Evolutionary conservation across 2,113 vertebrate species (phyloP), one percentile per base, ranked within the genome.

Genomic region (Sander lucioperca): DNA sequence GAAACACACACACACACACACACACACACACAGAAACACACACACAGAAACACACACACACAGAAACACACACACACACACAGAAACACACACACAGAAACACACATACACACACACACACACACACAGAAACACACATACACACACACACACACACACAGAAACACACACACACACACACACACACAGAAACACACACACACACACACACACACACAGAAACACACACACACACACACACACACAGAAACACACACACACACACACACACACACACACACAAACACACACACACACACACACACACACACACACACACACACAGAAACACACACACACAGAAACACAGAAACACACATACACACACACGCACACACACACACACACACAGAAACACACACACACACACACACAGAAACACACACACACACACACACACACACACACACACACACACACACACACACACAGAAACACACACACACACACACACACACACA

Each of bases 181-280:
- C n/a, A 57, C 78, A 80, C 79, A 62, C 68, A 73, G 51, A 56
- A 1, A 25, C 25, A 25, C 76, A 48, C 57, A 85, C 76, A 48
- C 57, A 85, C 76, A 48, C 57, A 85, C 76, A 48, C 57, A 85
- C 25, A 85, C 76, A 48, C 57, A 85, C 76, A 48, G 48, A 85
- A 65, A 33, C 57, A 85, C 76, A 48, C 57, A 85, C 76, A 48
- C 48, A 85, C 62, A 83, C 77, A 81, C 76, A 48, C 57, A 85
- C 76, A 48, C 57, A 85, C 76, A 48, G 48, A 85, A 62, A 83
- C 77, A 81, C 76, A 48, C 57, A 85, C 76, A 48, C 57, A 85
- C 76, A 48, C 57, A 85, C 25, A 25, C 25, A 25, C 76, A 48
- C n/a, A n/a, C n/a, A n/a, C n/a, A n/a, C n/a, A n/a, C n/a, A n/a